Base-by-base conservation (phyloP, 2,797 vertebrate genomes). In the Anisognathus igniventris region DNA sequence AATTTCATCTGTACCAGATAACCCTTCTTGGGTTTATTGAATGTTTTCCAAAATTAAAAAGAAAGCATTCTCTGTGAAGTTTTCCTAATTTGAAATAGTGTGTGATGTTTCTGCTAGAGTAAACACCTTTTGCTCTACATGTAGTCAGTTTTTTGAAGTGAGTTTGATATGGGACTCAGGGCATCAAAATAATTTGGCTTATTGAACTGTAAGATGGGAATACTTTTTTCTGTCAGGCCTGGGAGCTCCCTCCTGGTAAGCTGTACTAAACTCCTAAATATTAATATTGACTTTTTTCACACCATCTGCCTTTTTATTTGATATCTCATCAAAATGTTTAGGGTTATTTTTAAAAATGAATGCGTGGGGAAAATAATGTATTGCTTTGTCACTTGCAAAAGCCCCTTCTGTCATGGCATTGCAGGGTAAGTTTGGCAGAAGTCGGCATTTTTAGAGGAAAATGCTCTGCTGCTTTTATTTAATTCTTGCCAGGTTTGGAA, bases 101-200 rank as follows among this genome's bases (percentile, higher is more conserved):
- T 89, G 40, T 91, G 68, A 22, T 91, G 42, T 90, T 91, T 86
- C 45, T 96, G 61, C 81, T 91, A 39, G 14, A 62, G 67, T 94
- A 89, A 93, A 93, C 57, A 56, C 28, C 24, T 76, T 85, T 87
- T 88, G 33, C 68, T 83, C 50, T 82, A 44, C 13, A 6, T 22
- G 20, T 28, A 65, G 50, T 65, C 47, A 76, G 1, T 33, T 71
- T 89, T 82, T 60, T 80, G 37, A 33, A 83, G 42, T 54, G 77
- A 81, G 27, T 92, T 88, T 77, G 75, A 47, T 74, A 27, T 21
- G 39, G 61, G 9, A 90, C 53, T 74, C 15, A 10, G 28, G 24
- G 25, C 39, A 61, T 83, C 42, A 50, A 74, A 94, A 93, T 15
- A 6, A 28, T 74, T 85, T 74, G 45, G 22, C 21, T 87, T 61